phyloP scores from a whole-genome alignment of 2,888 invertebrate species.

The Drosophila sordidapex region DNA sequence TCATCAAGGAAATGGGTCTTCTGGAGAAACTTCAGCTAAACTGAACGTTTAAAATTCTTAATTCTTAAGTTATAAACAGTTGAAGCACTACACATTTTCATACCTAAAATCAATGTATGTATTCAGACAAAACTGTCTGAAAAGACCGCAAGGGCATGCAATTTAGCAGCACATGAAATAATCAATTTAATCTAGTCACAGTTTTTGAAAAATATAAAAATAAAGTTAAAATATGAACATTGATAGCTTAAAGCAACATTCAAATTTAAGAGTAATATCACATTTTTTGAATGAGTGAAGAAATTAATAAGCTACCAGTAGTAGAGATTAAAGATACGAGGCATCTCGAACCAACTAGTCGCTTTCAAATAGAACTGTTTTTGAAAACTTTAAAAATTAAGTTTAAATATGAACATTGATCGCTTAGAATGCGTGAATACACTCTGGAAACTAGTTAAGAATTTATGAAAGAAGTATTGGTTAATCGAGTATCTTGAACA shows the following conservation, averaged over 20 bases:
- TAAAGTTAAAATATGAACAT: neutral
- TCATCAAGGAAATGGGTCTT: constrained; percentile 49
- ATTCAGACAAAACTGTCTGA: neutral
- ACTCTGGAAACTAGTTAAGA: constrained; percentile 22
- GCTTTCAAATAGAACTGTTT: neutral
- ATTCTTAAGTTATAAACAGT: neutral
- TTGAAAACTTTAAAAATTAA: neutral
- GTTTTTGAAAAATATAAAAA: neutral
- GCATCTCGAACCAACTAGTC: neutral
- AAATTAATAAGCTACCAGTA: too few relatives aligned
- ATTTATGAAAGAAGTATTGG: neutral
- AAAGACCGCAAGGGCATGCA: neutral
- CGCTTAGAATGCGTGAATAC: neutral
- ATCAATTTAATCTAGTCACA: neutral
- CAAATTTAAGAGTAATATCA: neutral
- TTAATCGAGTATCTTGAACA: neutral
- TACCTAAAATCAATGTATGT: neutral
- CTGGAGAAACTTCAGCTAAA: constrained; percentile 30
- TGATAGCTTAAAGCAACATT: neutral
- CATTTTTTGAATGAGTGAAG: too few relatives aligned
- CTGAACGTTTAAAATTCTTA: neutral
- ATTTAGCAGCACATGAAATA: neutral
- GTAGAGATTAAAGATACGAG: neutral
- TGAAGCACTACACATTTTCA: neutral
- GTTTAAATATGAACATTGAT: neutral